A percentile compares a stretch with the other conserved stretches of the same genome.
Conservation (phyloP, 2,113 vertebrate species). For the Pyrgilauda ruficollis region DNA sequence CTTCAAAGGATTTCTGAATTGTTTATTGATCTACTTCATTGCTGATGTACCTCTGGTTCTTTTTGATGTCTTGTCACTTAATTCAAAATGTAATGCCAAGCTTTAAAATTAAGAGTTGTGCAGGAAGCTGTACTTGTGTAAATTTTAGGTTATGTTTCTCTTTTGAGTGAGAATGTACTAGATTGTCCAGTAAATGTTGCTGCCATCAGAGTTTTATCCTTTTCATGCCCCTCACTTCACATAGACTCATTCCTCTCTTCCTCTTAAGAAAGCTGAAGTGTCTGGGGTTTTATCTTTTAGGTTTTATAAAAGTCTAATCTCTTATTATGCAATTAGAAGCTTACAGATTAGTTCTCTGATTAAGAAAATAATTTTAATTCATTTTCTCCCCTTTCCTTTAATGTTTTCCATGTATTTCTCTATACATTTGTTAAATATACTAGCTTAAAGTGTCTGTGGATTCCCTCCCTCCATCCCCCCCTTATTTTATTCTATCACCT, state of each 20-base stretch:
- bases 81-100: not conserved
- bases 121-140: not conserved
- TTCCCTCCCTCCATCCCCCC: not conserved
- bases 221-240: not conserved
- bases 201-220: not conserved
- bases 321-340: not conserved
- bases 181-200: not conserved
- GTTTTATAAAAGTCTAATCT: not conserved
- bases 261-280: not conserved
- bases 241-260: not conserved
- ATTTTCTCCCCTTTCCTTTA: not conserved
- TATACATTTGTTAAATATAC: not conserved
- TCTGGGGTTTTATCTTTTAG: not conserved
- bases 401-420: not conserved
- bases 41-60: conserved; percentile 4
- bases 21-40: conserved; percentile 53
- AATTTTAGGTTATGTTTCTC: conserved; percentile 29
- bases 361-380: not conserved
- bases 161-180: not conserved
- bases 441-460: not conserved
- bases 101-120: conserved; percentile 24
- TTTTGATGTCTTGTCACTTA: conserved; percentile 42
- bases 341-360: not conserved
- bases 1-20: conserved; percentile 46
- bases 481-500: not conserved